Evolutionary conservation across 2,797 vertebrate species (phyloP).

Genomic region (Neosilurus mollespiculum): DNA sequence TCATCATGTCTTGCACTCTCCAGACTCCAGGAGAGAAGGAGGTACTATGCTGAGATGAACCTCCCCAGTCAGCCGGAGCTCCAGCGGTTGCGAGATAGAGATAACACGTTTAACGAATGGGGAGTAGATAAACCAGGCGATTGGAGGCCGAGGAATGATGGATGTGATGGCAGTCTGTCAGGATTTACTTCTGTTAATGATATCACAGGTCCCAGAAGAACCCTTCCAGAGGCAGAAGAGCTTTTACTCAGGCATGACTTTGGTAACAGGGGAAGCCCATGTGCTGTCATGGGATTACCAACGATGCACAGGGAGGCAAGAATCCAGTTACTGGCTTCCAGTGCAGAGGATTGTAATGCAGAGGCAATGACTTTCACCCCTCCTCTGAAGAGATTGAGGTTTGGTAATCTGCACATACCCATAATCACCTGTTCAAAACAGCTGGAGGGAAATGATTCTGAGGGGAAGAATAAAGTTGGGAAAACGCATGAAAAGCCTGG

Average conservation of each 20-base stretch:
- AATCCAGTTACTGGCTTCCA: background rate
- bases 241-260: background rate
- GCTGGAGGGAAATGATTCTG: background rate
- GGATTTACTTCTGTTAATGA: conserved; percentile 7
- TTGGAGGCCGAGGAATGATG: conserved; percentile 2
- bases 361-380: background rate
- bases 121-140: background rate
- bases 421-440: background rate
- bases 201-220: conserved; percentile 13
- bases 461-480: background rate
- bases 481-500: background rate
- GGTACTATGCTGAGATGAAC: background rate
- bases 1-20: background rate
- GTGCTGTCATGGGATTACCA: conserved; percentile 17
- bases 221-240: background rate
- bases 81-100: background rate
- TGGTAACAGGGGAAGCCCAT: conserved; percentile 18
- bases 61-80: background rate
- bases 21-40: conserved; percentile 5
- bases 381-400: conserved; percentile 14
- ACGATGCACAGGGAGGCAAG: conserved; percentile 33
- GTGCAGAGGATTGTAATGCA: conserved; percentile 33
- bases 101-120: background rate
- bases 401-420: conserved; percentile 17
- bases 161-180: background rate